These are phyloP conservation scores for Endomychus coccineus DNA, from an alignment of 2,888 invertebrate genomes.

Conservation along the genomic window DNA sequence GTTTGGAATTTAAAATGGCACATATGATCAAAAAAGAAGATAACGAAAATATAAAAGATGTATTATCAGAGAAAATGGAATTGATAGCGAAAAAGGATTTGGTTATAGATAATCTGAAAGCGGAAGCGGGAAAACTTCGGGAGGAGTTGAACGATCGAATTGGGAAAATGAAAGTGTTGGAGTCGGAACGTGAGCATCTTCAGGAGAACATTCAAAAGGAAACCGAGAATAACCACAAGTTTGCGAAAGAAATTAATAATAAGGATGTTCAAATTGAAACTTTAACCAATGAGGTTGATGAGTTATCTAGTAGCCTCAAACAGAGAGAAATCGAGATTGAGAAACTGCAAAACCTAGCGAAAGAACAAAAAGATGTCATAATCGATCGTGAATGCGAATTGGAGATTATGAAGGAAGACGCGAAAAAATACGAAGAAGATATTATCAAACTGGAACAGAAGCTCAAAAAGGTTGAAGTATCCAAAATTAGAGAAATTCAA, in stretches of 20 bases:
- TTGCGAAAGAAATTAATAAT: conserved; percentile 31
- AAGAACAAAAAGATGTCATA: conserved; percentile 25
- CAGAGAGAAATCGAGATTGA: conserved; percentile 24
- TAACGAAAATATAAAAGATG: conserved; percentile 1
- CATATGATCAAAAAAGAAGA: not conserved
- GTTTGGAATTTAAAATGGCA: conserved; percentile 8
- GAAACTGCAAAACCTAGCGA: conserved; percentile 37
- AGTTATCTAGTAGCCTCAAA: conserved; percentile 29
- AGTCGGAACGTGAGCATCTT: conserved; percentile 8
- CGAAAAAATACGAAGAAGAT: conserved; percentile 48
- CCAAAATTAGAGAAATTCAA: conserved; percentile 24
- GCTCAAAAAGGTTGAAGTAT: conserved; percentile 10
- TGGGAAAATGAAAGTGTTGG: conserved; percentile 21
- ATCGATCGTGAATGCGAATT: conserved; percentile 50
- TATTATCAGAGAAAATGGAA: conserved; percentile 8
- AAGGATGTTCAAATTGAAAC: conserved; percentile 26
- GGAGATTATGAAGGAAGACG: conserved; percentile 49
- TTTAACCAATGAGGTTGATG: conserved; percentile 30
- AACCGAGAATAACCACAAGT: conserved; percentile 38
- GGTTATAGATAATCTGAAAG: conserved; percentile 8
- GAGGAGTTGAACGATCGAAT: conserved; percentile 1
- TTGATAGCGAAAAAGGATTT: conserved; percentile 4
- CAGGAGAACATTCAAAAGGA: conserved; percentile 33
- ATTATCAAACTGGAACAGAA: conserved; percentile 45
- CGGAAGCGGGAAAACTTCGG: conserved; percentile 6